A percentile compares a stretch with the other conserved stretches of the same genome.
Conservation (phyloP, 2,888 invertebrate species). For the Dyspetes luteomarginatus region DNA sequence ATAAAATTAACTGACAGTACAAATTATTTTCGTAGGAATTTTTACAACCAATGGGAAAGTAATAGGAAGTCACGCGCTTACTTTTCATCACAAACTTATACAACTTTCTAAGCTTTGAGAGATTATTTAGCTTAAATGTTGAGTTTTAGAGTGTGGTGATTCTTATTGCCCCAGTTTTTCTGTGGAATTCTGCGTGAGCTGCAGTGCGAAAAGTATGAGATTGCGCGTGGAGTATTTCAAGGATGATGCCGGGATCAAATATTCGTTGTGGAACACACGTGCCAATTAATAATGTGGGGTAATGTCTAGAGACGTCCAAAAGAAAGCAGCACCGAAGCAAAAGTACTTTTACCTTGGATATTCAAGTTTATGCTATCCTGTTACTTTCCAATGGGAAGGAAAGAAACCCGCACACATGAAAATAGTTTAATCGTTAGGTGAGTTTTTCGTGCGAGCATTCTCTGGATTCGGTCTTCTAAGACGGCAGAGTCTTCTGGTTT, state of each 20-base stretch:
- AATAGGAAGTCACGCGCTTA: too few species aligned
- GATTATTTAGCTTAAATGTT: not conserved
- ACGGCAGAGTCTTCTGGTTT: not conserved
- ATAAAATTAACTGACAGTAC: too few species aligned
- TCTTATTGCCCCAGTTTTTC: not conserved
- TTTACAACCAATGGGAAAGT: too few species aligned
- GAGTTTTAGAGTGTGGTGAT: too few species aligned
- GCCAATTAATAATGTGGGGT: conserved; percentile 6
- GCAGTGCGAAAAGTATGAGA: conserved; percentile 3
- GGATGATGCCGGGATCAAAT: not conserved
- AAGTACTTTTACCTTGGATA: conserved; percentile 9
- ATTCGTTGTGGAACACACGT: not conserved
- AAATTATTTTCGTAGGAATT: too few species aligned
- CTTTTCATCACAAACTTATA: too few species aligned
- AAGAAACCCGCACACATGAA: not conserved
- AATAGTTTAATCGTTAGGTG: conserved; percentile 57
- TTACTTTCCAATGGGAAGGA: not conserved
- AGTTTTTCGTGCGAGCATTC: conserved; percentile 31
- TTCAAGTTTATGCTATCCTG: conserved; percentile 13
- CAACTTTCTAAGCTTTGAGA: not conserved
- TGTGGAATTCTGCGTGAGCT: not conserved
- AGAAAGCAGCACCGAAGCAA: conserved; percentile 9
- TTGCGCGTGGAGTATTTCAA: not conserved
- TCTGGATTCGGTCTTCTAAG: not conserved
- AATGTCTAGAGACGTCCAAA: conserved; percentile 4